Percentiles rank a stretch among this genome's conserved stretches.
Conservation (phyloP, 1,140 invertebrate species). For the Tetramorium parvispinum region DNA sequence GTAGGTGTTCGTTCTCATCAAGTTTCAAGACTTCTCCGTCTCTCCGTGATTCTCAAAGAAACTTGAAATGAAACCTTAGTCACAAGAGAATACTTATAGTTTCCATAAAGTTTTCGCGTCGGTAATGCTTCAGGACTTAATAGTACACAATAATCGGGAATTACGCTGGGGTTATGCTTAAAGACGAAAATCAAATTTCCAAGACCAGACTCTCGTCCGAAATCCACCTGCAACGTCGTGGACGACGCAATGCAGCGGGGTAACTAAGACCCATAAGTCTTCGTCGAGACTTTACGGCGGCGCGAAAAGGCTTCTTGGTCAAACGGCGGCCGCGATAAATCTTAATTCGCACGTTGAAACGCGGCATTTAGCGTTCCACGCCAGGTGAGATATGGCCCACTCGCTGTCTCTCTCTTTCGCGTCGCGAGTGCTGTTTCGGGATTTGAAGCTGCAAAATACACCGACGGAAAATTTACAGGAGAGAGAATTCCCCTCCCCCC, state of each 20-base stretch:
- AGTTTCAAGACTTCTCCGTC: conserved; percentile 1
- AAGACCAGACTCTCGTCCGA: background rate
- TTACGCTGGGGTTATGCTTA: background rate
- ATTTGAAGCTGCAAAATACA: conserved; percentile 29
- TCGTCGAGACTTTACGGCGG: conserved; percentile 77
- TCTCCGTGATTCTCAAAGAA: background rate
- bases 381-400: conserved; percentile 74
- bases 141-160: background rate
- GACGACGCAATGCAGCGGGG: background rate
- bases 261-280: conserved; percentile 76
- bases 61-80: conserved; percentile 7
- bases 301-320: conserved; percentile 79
- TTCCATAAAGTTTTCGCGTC: background rate
- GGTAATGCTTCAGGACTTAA: background rate
- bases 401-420: conserved; percentile 17
- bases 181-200: background rate
- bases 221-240: background rate
- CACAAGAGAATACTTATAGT: background rate
- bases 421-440: conserved; percentile 8
- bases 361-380: conserved; percentile 78
- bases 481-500: background rate
- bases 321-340: conserved; percentile 79
- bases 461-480: conserved; percentile 3
- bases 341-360: conserved; percentile 81
- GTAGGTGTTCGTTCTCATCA: conserved; percentile 23